phyloP scores from a whole-genome alignment of 2,888 invertebrate species.

The Diaprepes abbreviatus region DNA sequence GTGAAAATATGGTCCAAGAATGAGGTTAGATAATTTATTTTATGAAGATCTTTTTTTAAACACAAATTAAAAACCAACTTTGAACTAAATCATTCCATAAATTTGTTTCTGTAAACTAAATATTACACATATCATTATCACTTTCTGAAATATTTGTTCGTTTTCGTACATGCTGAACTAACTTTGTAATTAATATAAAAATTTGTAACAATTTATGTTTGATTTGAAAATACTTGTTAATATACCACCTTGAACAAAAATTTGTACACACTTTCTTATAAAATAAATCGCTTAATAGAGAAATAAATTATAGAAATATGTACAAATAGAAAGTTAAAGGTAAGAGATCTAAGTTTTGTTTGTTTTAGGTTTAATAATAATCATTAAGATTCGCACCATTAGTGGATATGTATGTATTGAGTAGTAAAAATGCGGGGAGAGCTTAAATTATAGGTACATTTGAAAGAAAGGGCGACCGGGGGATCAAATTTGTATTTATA shows the following conservation, averaged over 20 bases:
- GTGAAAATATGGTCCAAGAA: too few species aligned
- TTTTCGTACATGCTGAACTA: too few species aligned
- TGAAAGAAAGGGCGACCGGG: conserved; percentile 57
- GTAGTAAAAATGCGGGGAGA: conserved; percentile 62
- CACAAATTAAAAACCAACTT: too few species aligned
- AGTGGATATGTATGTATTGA: conserved; percentile 65
- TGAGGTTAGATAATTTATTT: too few species aligned
- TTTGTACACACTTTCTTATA: background rate
- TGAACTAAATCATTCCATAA: too few species aligned
- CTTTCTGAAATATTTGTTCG: too few species aligned
- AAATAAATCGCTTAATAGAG: background rate
- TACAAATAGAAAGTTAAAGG: conserved; percentile 25
- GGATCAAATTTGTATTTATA: conserved; percentile 36
- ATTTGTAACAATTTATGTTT: too few species aligned
- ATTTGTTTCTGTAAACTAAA: too few species aligned
- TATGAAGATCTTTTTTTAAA: too few species aligned
- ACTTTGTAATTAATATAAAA: too few species aligned
- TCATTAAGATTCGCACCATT: conserved; percentile 61
- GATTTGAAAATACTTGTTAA: background rate
- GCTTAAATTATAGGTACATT: conserved; percentile 53
- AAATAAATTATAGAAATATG: conserved; percentile 6
- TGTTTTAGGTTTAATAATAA: conserved; percentile 35
- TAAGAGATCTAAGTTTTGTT: conserved; percentile 29
- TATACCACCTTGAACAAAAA: background rate
- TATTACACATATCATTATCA: too few species aligned